A percentile compares a stretch with the other conserved stretches of the same genome.
These are phyloP conservation scores for Syrista parreyssii DNA, from an alignment of 2,888 invertebrate genomes.

Conservation along the genomic window DNA sequence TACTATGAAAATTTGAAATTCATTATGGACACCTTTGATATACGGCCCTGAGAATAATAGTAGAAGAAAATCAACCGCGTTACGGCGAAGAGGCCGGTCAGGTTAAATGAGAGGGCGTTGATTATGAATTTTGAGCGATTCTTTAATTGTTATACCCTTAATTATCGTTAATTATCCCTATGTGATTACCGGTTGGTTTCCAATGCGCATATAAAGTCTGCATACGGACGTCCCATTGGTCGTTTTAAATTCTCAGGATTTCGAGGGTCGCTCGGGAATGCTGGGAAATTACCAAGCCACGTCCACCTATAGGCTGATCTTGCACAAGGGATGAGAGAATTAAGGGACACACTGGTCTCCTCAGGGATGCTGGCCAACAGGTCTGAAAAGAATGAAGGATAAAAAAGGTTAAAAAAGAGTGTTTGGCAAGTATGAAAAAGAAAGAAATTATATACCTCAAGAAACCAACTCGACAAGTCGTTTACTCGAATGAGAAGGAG, in stretches of 20 bases:
- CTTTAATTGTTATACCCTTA: conserved; percentile 42
- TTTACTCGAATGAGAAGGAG: conserved; percentile 1
- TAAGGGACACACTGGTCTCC: not conserved
- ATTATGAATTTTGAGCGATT: conserved; percentile 42
- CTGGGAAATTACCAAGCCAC: not conserved
- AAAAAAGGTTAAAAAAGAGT: not conserved
- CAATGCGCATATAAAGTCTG: not conserved
- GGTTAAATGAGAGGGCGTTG: conserved; percentile 42
- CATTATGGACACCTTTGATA: not conserved
- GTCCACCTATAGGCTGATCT: not conserved
- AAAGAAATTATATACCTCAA: not conserved
- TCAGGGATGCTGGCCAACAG: not conserved
- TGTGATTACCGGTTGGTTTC: conserved; percentile 35
- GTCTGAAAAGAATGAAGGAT: not conserved
- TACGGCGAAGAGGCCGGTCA: conserved; percentile 22
- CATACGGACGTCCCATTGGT: not conserved
- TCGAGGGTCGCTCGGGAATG: not conserved
- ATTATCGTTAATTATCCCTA: conserved; percentile 45
- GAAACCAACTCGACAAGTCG: not conserved
- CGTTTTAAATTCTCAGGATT: not conserved
- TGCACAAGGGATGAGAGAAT: too few species aligned
- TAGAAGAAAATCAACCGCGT: conserved; percentile 8
- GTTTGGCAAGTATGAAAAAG: not conserved
- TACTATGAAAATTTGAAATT: not conserved
- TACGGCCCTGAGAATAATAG: conserved; percentile 21